Evolutionary conservation across 2,888 invertebrate species (phyloP), one percentile per base, ranked within the genome.

Genomic region (Dynastes grantii): DNA sequence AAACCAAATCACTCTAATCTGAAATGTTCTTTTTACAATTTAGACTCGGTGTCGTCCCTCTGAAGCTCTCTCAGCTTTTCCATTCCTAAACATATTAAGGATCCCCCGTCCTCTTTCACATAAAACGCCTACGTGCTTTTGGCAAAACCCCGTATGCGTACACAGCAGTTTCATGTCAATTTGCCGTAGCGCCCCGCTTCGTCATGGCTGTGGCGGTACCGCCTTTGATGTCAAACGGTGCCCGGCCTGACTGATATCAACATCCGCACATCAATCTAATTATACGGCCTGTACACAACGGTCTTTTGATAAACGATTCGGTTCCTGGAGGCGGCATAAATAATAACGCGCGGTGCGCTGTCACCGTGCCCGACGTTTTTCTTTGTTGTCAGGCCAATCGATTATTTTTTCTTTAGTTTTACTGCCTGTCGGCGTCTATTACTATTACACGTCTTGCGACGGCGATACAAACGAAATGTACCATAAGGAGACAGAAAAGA

Each of bases 241-340:
- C 84, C 83, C 85, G 85, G 83, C 84, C 83, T 82, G 85, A 84
- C 84, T 85, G 86, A 86, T 87, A 87, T 87, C 87, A 87, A 87
- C 87, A 86, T 87, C 87, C 87, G 87, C 86, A 85, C 87, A 87
- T 87, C 86, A 86, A 87, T 87, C 87, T 86, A 86, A 86, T 87
- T 85, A 86, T 86, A 85, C 85, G 83, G 83, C 83, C 84, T 83
- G 84, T 82, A 75, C 58, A 83, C 83, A 82, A 83, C 83, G 82
- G 82, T 78, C 83, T 81, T 80, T 84, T 85, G 84, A 85, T 85
- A 83, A 85, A 84, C 84, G 85, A 84, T 83, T 83, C 82, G 83
- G 83, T 81, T 84, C 83, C 83, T 82, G 83, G 83, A 80, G 81
- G 80, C 76, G 78, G 81, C 82, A 83, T 83, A 83, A 84, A 84